Conservation (phyloP, 2,797 vertebrate species). For the Gymnocypris eckloni region DNA sequence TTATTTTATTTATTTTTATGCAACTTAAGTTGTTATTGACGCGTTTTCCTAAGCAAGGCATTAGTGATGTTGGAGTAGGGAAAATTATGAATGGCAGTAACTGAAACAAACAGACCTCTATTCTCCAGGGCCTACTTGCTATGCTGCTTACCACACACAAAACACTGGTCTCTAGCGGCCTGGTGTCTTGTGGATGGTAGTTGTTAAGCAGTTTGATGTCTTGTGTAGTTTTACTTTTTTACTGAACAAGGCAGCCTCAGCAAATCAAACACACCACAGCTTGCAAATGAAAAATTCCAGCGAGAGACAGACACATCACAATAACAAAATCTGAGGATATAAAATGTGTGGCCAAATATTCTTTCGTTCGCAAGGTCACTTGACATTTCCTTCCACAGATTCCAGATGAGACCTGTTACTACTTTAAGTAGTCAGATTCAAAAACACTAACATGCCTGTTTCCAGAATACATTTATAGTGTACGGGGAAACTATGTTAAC, state of each 20-base stretch:
- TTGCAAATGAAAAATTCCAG: constrained; percentile 69
- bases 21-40: background rate
- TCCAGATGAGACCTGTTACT: constrained; percentile 22
- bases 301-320: constrained; percentile 70
- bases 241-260: constrained; percentile 67
- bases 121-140: constrained; percentile 31
- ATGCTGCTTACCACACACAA: constrained; percentile 34
- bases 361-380: background rate
- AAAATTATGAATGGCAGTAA: constrained; percentile 37
- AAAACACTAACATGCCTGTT: constrained; percentile 2
- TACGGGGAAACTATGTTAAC: constrained; percentile 26
- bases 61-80: constrained; percentile 21
- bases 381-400: constrained; percentile 7
- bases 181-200: constrained; percentile 60
- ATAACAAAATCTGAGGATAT: constrained; percentile 16
- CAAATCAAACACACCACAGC: constrained; percentile 60
- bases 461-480: constrained; percentile 38
- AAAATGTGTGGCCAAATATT: constrained; percentile 7
- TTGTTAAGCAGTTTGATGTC: constrained; percentile 70
- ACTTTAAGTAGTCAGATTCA: constrained; percentile 22
- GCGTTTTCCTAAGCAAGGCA: background rate
- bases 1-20: background rate
- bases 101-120: constrained; percentile 33
- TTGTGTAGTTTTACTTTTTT: constrained; percentile 69
- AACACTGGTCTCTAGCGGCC: constrained; percentile 44